Percentiles rank a stretch among this genome's conserved stretches.
These are phyloP conservation scores for Neolamprologus sp. DNA, from an alignment of 2,113 vertebrate species.

Conservation along the genomic window DNA sequence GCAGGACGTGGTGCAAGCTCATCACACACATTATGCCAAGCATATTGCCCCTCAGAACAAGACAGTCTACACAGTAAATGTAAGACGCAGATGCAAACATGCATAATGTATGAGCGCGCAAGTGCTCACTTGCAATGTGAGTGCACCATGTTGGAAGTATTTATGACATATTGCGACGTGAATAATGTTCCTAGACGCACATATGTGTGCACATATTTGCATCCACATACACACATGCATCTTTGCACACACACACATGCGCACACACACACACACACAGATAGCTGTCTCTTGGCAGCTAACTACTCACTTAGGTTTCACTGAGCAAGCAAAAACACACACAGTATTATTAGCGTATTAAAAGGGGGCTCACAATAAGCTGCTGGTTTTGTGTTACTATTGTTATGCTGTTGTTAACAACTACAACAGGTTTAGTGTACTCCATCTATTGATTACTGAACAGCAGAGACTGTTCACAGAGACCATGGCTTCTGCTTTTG, in stretches of 20 bases:
- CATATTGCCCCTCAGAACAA: conserved; percentile 36
- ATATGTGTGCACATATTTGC: neutral
- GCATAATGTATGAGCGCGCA: conserved; percentile 61
- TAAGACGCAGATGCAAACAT: conserved; percentile 52
- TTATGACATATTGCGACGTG: conserved; percentile 47
- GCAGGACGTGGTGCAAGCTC: neutral
- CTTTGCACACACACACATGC: neutral
- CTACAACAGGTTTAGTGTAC: neutral
- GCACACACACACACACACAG: neutral
- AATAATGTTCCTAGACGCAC: conserved; percentile 41
- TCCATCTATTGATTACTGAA: conserved; percentile 19
- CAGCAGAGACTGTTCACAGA: conserved; percentile 2
- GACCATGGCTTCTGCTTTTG: conserved; percentile 22
- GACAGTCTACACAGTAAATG: conserved; percentile 24
- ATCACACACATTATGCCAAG: conserved; percentile 27
- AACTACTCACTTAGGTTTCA: neutral
- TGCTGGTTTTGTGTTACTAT: neutral
- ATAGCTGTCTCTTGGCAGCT: neutral
- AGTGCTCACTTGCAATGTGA: conserved; percentile 44
- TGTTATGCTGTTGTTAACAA: neutral
- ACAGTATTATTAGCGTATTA: neutral
- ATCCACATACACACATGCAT: neutral
- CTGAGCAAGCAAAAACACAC: neutral
- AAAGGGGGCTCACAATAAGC: neutral
- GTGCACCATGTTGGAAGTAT: conserved; percentile 42